A percentile compares a stretch with the other conserved stretches of the same genome.
phyloP scores from a whole-genome alignment of 2,113 vertebrate species.

The Elachura formosa region DNA sequence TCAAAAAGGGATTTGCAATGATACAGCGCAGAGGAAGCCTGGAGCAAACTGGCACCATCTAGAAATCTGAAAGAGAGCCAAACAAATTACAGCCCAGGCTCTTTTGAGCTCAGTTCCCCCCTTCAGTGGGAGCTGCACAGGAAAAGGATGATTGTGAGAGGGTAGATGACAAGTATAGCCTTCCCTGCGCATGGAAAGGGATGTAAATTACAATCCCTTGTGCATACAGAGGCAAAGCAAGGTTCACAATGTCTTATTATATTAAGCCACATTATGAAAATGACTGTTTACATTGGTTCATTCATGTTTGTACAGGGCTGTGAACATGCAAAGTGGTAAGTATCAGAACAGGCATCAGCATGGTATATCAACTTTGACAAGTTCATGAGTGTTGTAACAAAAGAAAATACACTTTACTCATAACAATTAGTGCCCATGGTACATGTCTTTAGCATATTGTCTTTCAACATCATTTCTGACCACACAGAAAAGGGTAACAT shows the following conservation, averaged over 20 bases:
- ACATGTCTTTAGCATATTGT: not conserved
- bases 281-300: slow-evolving; percentile 9
- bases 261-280: slow-evolving; percentile 15
- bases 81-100: not conserved
- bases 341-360: not conserved
- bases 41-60: not conserved
- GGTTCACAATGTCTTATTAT: not conserved
- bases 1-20: not conserved
- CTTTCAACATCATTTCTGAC: not conserved
- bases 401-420: not conserved
- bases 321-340: not conserved
- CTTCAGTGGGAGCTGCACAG: not conserved
- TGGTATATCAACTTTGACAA: not conserved
- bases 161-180: not conserved
- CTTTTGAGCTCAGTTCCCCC: not conserved
- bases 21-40: not conserved
- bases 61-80: not conserved
- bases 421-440: not conserved
- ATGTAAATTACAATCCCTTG: slow-evolving; percentile 9
- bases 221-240: not conserved
- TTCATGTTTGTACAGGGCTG: not conserved
- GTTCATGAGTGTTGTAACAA: not conserved
- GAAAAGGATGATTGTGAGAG: not conserved
- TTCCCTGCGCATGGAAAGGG: not conserved
- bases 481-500: not conserved